Conservation (phyloP, 2,113 vertebrate species). For the Gasterosteus aculeatus region DNA sequence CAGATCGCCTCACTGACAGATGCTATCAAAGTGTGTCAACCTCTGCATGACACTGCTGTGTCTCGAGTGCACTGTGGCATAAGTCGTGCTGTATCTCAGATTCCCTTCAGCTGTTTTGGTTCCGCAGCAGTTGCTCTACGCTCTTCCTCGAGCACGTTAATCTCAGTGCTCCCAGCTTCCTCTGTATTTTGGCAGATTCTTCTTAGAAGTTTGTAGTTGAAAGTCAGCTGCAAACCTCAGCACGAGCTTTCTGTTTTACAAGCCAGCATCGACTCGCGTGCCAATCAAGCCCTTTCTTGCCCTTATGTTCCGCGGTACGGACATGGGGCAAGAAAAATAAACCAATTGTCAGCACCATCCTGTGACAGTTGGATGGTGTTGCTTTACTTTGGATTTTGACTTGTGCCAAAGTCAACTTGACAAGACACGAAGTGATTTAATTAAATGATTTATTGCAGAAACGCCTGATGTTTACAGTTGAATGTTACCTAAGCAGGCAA, state of each 20-base stretch:
- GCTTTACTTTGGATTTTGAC: neutral
- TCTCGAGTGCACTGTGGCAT: slow-evolving; percentile 30
- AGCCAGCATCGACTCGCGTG: neutral
- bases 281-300: neutral
- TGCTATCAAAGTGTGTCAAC: slow-evolving; percentile 38
- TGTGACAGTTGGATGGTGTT: neutral
- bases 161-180: neutral
- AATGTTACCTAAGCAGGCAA: neutral
- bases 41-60: slow-evolving; percentile 15
- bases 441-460: neutral
- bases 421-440: slow-evolving; percentile 1
- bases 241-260: neutral
- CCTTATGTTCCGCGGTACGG: too few relatives aligned
- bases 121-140: slow-evolving; percentile 12
- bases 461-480: neutral
- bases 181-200: slow-evolving; percentile 20
- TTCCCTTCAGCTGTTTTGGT: slow-evolving; percentile 49
- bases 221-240: neutral
- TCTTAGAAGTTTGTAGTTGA: neutral
- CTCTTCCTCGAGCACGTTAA: slow-evolving; percentile 1
- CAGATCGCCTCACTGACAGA: slow-evolving; percentile 31
- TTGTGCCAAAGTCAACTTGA: neutral
- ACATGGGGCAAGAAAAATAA: neutral
- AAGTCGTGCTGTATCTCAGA: slow-evolving; percentile 24
- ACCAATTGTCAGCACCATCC: neutral